phyloP scores from a whole-genome alignment of 2,888 invertebrate species.

The Blastobasis adustella region DNA sequence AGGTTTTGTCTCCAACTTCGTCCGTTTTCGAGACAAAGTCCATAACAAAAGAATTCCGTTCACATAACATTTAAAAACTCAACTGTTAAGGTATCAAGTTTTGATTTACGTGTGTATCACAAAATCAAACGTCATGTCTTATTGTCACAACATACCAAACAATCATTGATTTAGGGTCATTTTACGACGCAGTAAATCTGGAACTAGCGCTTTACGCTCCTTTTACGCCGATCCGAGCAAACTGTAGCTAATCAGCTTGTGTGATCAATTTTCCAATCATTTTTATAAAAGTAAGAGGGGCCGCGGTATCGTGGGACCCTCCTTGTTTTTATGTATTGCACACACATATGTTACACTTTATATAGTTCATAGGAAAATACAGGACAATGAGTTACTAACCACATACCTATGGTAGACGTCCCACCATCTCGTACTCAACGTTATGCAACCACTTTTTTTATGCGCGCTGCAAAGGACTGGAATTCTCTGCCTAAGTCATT shows the following conservation, averaged over 20 bases:
- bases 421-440: too few relatives aligned
- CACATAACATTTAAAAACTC: too few relatives aligned
- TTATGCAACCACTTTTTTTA: too few relatives aligned
- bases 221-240: constrained; percentile 45
- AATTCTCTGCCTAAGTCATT: too few relatives aligned
- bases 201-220: constrained; percentile 47
- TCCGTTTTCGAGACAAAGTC: too few relatives aligned
- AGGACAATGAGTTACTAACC: too few relatives aligned
- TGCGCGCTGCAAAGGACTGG: too few relatives aligned
- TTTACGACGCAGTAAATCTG: constrained; percentile 55
- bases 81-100: neutral
- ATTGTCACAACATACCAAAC: constrained; percentile 45
- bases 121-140: constrained; percentile 1
- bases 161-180: constrained; percentile 28
- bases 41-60: too few relatives aligned
- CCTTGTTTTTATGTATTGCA: constrained; percentile 5
- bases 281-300: constrained; percentile 1
- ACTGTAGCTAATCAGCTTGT: constrained; percentile 52
- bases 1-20: too few relatives aligned
- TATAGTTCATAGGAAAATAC: constrained; percentile 12
- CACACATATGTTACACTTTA: constrained; percentile 11
- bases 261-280: constrained; percentile 28
- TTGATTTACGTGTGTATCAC: neutral
- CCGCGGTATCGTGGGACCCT: constrained; percentile 11
- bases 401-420: too few relatives aligned